Evolutionary conservation across 2,797 vertebrate genomes (phyloP).

Genomic region (Bradypus variegatus): DNA sequence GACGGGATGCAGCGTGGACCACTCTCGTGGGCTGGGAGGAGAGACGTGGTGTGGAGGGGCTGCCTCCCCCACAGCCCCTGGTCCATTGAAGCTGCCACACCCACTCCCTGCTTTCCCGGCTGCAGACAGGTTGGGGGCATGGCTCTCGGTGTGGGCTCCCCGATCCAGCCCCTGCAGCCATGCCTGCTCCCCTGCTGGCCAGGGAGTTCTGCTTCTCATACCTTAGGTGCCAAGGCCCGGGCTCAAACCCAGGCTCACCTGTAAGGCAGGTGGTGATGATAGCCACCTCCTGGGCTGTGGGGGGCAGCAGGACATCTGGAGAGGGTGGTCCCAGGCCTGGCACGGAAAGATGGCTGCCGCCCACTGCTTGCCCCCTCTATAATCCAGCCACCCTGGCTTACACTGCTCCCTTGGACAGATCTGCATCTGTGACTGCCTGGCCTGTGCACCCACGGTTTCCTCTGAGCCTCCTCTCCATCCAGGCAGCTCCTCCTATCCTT

Average conservation of each 20-base stretch:
- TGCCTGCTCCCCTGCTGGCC: no score
- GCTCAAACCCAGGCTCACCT: background rate
- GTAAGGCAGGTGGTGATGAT: no score
- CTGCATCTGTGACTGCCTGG: background rate
- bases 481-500: background rate
- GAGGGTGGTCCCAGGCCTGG: background rate
- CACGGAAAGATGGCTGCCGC: rapidly evolving
- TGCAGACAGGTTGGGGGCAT: no score
- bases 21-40: rapidly evolving
- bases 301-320: rapidly evolving
- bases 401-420: rapidly evolving
- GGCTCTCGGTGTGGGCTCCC: no score
- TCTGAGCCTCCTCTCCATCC: background rate
- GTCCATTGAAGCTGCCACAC: rapidly evolving
- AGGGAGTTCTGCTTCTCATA: background rate
- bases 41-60: background rate
- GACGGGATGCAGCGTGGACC: background rate
- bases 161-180: no score
- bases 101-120: background rate
- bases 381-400: background rate
- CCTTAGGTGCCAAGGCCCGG: background rate
- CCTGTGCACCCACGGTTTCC: no score
- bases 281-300: background rate
- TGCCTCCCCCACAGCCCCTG: no score
- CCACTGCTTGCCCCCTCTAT: rapidly evolving